Conservation (phyloP, 1,140 invertebrate species). For the Hermetia illucens region DNA sequence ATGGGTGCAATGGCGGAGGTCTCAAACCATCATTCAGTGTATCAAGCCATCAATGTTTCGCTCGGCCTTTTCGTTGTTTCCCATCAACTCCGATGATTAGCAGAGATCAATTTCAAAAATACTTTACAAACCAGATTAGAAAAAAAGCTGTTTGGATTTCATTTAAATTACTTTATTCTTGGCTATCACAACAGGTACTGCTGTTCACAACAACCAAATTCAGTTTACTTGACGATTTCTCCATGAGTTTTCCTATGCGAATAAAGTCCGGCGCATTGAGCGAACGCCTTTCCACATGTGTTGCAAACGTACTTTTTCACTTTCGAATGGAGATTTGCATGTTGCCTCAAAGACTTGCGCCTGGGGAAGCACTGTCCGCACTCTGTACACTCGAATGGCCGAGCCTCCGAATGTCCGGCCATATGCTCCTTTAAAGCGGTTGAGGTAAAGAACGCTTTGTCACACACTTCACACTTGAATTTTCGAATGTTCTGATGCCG, state of each 20-base stretch:
- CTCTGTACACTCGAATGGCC: conserved; percentile 33
- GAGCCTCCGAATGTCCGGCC: conserved; percentile 32
- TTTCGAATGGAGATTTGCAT: conserved; percentile 32
- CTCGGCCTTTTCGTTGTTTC: too few relatives aligned
- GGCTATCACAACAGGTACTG: too few relatives aligned
- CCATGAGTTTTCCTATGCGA: conserved; percentile 33
- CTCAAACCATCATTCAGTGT: too few relatives aligned
- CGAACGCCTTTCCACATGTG: conserved; percentile 33
- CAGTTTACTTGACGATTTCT: too few relatives aligned
- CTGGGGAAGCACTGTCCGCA: conserved; percentile 29
- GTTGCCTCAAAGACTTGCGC: conserved; percentile 25
- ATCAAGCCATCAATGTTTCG: too few relatives aligned
- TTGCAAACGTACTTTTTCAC: conserved; percentile 31
- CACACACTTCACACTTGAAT: neutral
- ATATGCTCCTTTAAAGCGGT: conserved; percentile 21
- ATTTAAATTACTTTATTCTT: too few relatives aligned
- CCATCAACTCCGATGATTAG: too few relatives aligned
- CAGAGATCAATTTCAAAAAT: too few relatives aligned
- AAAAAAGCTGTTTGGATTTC: too few relatives aligned
- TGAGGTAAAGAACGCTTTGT: neutral
- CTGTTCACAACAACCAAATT: too few relatives aligned
- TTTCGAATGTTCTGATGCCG: neutral
- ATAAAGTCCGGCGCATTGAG: conserved; percentile 29
- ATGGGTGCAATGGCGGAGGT: too few relatives aligned
- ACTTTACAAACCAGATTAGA: too few relatives aligned